Base-by-base conservation (phyloP, 2,888 invertebrate genomes). In the Rhopalosiphum nymphaeae region DNA sequence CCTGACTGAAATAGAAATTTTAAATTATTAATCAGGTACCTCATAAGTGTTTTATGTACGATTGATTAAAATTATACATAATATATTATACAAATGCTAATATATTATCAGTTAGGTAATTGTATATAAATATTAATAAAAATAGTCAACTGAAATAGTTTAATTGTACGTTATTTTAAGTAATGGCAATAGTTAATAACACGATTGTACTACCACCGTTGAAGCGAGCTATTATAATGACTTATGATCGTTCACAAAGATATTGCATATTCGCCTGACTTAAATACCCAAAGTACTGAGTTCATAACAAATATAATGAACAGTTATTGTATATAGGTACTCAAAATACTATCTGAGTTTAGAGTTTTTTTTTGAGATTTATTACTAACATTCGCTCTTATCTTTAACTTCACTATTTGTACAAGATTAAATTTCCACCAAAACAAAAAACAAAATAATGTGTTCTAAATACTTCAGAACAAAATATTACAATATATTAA, bases 281-380 rank as follows among this genome's bases (percentile, higher is more conserved):
- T 53, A 53, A 49, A 91, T 53, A 84, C 78, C 49, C 13, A 0
- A 5, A 84, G 26, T 56, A 16, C 84, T 9, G 49, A 91, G 90
- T 91, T 91, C 84, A 84, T 84, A 29, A 49, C 36, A 78, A 53
- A 78, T n/a, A 42, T 84, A 53, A 61, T 90, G 21, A 16, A 42
- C 53, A 53, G 9, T 49, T 26, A 4, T 49, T 49, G 67, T 36
- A 7, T 36, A 7, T 16, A 67, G 78, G 78, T 53, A 53, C 91
- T 84, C n/a, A 42, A 84, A 90, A 67, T 67, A 49, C 36, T 78
- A 36, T 67, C 67, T 5, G 42, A 84, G 42, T 84, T 84, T 56
- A 84, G 42, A 84, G 56, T 42, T 78, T 91, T 53, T 91, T 53
- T 91, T 5, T 91, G 84, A 53, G 91, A 91, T 91, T 91, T 91